phyloP scores from a whole-genome alignment of 2,797 vertebrate genomes.

The Mycteria americana region DNA sequence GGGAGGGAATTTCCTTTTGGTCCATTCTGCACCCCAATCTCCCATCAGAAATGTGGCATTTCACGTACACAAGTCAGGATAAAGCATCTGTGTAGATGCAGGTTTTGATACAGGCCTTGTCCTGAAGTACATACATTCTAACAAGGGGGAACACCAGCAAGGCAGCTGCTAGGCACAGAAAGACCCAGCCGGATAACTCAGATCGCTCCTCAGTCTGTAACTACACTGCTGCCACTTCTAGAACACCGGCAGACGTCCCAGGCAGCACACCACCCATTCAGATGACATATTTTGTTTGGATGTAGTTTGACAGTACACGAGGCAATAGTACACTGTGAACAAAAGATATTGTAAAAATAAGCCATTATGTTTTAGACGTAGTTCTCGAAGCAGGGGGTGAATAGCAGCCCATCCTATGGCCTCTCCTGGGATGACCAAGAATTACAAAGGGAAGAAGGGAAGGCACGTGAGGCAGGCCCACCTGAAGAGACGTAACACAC shows the following conservation, averaged over 20 bases:
- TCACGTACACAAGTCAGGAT: neutral
- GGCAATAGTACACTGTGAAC: fast-evolving
- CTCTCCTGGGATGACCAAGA: neutral
- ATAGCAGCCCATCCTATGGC: neutral
- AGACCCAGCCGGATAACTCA: neutral
- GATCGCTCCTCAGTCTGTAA: neutral
- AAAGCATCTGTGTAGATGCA: neutral
- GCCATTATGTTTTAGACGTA: fast-evolving
- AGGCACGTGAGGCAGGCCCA: neutral
- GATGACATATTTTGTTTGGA: neutral
- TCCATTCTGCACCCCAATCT: neutral
- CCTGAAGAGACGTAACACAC: neutral
- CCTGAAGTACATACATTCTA: neutral
- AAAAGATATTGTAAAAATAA: neutral
- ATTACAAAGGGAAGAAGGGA: neutral
- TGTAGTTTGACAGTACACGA: neutral
- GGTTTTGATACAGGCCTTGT: neutral
- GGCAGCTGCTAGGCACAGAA: neutral
- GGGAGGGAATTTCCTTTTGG: neutral
- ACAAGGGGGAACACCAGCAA: neutral
- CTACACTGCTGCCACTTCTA: neutral
- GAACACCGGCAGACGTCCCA: neutral
- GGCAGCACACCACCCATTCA: neutral
- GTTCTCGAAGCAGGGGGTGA: neutral
- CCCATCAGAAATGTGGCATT: neutral